These are phyloP conservation scores for Drosophila fuyamai DNA, from an alignment of 1,140 invertebrate species.

Conservation along the genomic window DNA sequence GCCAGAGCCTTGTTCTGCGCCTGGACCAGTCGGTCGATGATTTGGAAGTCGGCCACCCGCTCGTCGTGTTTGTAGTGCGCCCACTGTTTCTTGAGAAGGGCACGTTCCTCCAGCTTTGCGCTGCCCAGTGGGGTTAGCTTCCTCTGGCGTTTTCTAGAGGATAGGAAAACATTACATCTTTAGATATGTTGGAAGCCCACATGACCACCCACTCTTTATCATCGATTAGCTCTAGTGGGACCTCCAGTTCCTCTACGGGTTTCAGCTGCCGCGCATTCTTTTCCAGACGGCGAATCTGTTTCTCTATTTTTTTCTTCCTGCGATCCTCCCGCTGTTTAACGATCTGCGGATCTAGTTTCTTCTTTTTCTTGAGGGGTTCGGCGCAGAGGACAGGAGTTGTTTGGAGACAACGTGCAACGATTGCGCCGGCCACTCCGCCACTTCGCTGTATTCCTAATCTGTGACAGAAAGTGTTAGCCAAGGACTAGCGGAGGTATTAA, in stretches of 20 bases:
- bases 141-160: constrained; percentile 86
- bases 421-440: constrained; percentile 5
- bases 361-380: constrained; percentile 96
- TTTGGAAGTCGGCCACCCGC: constrained; percentile 87
- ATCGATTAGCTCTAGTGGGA: constrained; percentile 88
- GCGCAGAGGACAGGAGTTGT: constrained; percentile 84
- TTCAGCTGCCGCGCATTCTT: constrained; percentile 92
- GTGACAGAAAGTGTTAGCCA: background rate
- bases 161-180: background rate
- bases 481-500: too few relatives aligned
- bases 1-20: constrained; percentile 92
- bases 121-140: constrained; percentile 81
- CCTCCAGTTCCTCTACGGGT: constrained; percentile 92
- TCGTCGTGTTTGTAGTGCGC: constrained; percentile 88
- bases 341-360: constrained; percentile 92
- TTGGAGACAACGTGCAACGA: constrained; percentile 57
- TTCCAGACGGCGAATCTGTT: constrained; percentile 91
- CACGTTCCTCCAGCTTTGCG: constrained; percentile 86
- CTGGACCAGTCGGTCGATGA: constrained; percentile 88
- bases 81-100: constrained; percentile 90
- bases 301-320: constrained; percentile 92
- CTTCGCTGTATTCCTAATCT: constrained; percentile 54
- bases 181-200: background rate
- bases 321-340: constrained; percentile 92
- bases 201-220: constrained; percentile 87